A percentile compares a stretch with the other conserved stretches of the same genome.
Evolutionary conservation across 2,797 vertebrate genomes (phyloP).

Genomic region (Molossus molossus): DNA sequence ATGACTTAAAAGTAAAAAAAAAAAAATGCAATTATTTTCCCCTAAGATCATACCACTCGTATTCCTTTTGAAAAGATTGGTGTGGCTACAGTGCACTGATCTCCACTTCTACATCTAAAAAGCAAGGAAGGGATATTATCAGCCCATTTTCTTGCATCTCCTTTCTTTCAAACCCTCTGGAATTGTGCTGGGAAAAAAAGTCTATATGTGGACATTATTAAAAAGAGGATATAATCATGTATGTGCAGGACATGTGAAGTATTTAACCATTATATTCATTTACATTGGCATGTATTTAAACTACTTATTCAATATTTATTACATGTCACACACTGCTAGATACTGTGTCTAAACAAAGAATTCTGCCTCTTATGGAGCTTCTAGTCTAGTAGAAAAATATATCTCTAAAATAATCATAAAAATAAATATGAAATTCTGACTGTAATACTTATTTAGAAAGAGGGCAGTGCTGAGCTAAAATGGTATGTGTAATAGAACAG

Average conservation of each 20-base stretch:
- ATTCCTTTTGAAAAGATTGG: not conserved
- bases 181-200: not conserved
- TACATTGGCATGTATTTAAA: not conserved
- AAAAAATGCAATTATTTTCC: not conserved
- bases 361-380: not conserved
- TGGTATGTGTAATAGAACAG: not conserved
- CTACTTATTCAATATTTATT: not conserved
- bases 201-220: not conserved
- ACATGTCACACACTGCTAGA: not conserved
- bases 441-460: not conserved
- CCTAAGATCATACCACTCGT: not conserved
- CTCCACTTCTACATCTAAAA: not conserved
- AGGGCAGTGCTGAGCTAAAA: not conserved
- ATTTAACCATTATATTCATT: not conserved
- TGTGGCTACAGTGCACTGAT: not conserved
- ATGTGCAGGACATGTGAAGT: not conserved
- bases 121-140: not conserved
- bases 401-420: not conserved
- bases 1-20: not conserved
- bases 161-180: not conserved
- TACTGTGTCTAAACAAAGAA: not conserved
- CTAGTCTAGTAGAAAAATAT: not conserved
- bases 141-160: not conserved
- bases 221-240: not conserved
- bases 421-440: conserved; percentile 6